These are phyloP conservation scores for Meloidogyne exigua DNA, from an alignment of 1,140 invertebrate species.

Conservation along the genomic window DNA sequence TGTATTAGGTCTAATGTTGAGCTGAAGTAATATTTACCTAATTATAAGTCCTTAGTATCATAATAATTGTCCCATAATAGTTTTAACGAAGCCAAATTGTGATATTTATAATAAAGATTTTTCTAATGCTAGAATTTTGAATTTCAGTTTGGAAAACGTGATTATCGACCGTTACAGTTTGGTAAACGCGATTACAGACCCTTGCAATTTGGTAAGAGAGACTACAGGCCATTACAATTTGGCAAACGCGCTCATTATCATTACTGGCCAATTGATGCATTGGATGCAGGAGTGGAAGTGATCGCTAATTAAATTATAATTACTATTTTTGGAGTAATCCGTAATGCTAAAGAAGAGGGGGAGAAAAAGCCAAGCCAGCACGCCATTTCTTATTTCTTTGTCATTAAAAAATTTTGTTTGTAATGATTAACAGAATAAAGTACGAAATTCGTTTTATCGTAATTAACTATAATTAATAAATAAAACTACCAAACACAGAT, in stretches of 20 bases:
- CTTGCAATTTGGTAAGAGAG: conserved; percentile 1
- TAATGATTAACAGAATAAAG: background rate
- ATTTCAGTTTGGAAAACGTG: conserved; percentile 26
- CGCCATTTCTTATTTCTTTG: background rate
- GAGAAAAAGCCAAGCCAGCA: background rate
- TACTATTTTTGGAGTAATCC: background rate
- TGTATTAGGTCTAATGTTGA: too few relatives aligned
- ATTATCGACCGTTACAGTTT: conserved; percentile 22
- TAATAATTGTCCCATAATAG: too few relatives aligned
- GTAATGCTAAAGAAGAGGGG: background rate
- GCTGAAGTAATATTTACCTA: too few relatives aligned
- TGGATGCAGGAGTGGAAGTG: background rate
- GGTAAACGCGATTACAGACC: conserved; percentile 3
- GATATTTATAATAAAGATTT: too few relatives aligned
- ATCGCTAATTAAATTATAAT: background rate
- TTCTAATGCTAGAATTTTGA: background rate
- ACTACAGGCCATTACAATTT: conserved; percentile 19
- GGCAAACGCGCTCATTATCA: background rate
- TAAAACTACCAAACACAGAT: too few relatives aligned
- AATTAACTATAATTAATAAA: too few relatives aligned
- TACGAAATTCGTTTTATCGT: background rate
- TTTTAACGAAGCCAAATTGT: too few relatives aligned
- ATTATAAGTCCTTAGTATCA: too few relatives aligned
- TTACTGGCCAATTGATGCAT: background rate
- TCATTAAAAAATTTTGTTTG: background rate